Evolutionary conservation across 2,113 vertebrate species (phyloP), one percentile per base, ranked within the genome.

Genomic region (Xyliphius kryptos): DNA sequence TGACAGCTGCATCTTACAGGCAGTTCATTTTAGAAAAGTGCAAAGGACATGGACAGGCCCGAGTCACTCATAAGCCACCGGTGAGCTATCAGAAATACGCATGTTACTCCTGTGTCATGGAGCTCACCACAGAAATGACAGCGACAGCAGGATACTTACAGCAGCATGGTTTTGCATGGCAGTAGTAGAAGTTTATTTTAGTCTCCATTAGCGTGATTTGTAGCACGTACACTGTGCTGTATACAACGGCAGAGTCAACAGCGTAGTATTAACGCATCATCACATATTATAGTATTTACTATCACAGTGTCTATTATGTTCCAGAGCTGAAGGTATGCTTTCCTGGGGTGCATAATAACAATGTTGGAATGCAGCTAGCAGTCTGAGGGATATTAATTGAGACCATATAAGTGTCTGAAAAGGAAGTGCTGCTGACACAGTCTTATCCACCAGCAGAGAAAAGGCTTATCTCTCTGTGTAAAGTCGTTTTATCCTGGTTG

Each of bases 21-120:
- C 26, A 10, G 26, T 47, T 44, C 56, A 55, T 37, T 70, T 47
- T 16, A 60, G 41, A 69, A 58, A 69, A 73, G 71, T 73, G 71
- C 71, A 69, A 68, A 68, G 58, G 51, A 66, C 14, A 40, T 40
- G 32, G 14, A 36, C 17, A 49, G 43, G 36, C 17, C 54, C 41
- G 53, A 51, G 59, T 40, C 68, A 44, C 46, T 53, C 54, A 20
- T 32, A 43, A 36, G 16, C 66, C 56, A 15, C 40, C 16, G 50
- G 15, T 60, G 48, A 64, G 38, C 43, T 56, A 46, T 60, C 47
- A 46, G 48, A 44, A 60, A 32, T 14, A 9, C 2, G 12, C n/a
- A 5, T 13, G 12, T 53, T 26, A 46, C 56, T 46, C 40, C 52
- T 4, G 17, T 7, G 13, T 52, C 47, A 36, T 15, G 10, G 22